These are phyloP conservation scores for Chrosomus eos DNA, from an alignment of 2,797 vertebrate species.

Conservation along the genomic window DNA sequence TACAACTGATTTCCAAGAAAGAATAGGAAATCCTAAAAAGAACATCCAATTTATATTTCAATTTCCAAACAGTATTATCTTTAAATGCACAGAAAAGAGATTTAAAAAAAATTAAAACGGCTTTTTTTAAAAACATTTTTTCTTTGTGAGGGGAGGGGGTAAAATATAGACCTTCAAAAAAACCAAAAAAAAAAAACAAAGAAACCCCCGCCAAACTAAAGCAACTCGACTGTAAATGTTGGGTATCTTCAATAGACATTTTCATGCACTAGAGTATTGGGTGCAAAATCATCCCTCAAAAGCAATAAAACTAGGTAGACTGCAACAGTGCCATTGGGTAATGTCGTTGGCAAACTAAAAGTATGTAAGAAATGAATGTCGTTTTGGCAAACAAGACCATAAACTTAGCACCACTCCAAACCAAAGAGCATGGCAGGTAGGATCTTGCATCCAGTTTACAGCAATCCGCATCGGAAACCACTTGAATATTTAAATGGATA, in stretches of 20 bases:
- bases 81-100: slow-evolving; percentile 62
- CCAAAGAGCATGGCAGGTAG: slow-evolving; percentile 44
- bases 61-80: slow-evolving; percentile 62
- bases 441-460: slow-evolving; percentile 5
- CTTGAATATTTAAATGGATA: slow-evolving; percentile 28
- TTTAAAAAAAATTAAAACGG: slow-evolving; percentile 73
- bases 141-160: slow-evolving; percentile 62
- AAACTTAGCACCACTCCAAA: slow-evolving; percentile 19
- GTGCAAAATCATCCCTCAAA: slow-evolving; percentile 17
- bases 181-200: slow-evolving; percentile 52
- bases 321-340: slow-evolving; percentile 36
- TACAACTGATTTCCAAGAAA: slow-evolving; percentile 23
- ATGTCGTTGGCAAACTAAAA: slow-evolving; percentile 9
- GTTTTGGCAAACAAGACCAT: slow-evolving; percentile 37
- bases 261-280: slow-evolving; percentile 64
- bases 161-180: slow-evolving; percentile 51
- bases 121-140: slow-evolving; percentile 66
- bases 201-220: slow-evolving; percentile 62
- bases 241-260: slow-evolving; percentile 73
- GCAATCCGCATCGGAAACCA: slow-evolving; percentile 46
- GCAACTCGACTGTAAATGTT: slow-evolving; percentile 52
- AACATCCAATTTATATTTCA: slow-evolving; percentile 73
- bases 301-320: slow-evolving; percentile 9
- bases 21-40: slow-evolving; percentile 66
- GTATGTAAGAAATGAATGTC: slow-evolving; percentile 4